phyloP scores from a whole-genome alignment of 2,797 vertebrate species.

The Urophycis tenuis region DNA sequence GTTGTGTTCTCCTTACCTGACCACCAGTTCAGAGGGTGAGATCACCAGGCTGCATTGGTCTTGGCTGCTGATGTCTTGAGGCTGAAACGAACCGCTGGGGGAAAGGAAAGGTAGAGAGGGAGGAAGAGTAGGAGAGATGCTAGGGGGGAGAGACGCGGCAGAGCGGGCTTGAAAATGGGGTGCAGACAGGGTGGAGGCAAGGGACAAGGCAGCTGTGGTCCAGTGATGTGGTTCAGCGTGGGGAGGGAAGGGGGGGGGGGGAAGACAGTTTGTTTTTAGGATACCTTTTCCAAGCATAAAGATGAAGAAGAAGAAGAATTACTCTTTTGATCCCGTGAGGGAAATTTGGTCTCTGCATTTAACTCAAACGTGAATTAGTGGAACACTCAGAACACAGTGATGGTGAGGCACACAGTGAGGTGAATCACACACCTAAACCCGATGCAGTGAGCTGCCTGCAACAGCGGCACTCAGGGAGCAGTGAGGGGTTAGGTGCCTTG shows the following conservation, averaged over 20 bases:
- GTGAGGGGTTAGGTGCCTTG: too few species aligned
- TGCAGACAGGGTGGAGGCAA: slow-evolving; percentile 18
- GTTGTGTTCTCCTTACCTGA: slow-evolving; percentile 45
- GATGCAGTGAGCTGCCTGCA: too few species aligned
- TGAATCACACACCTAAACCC: too few species aligned
- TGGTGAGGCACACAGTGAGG: too few species aligned
- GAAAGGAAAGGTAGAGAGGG: slow-evolving; percentile 11
- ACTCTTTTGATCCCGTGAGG: too few species aligned
- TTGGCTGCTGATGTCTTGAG: not conserved
- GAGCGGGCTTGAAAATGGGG: slow-evolving; percentile 20
- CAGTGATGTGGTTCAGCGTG: not conserved
- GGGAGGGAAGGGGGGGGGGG: slow-evolving; percentile 9
- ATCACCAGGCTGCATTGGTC: slow-evolving; percentile 35
- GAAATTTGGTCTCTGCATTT: too few species aligned
- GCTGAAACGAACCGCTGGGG: not conserved
- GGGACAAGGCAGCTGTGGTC: slow-evolving; percentile 42
- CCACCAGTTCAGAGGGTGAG: slow-evolving; percentile 49
- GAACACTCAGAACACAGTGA: too few species aligned
- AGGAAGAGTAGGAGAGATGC: not conserved
- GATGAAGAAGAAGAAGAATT: too few species aligned
- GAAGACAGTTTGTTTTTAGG: not conserved
- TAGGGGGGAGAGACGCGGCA: slow-evolving; percentile 30
- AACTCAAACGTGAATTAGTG: too few species aligned
- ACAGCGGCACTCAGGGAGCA: too few species aligned
- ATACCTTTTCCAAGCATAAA: not conserved